phyloP scores from a whole-genome alignment of 2,888 invertebrate genomes.

The Apotomis turbidana region DNA sequence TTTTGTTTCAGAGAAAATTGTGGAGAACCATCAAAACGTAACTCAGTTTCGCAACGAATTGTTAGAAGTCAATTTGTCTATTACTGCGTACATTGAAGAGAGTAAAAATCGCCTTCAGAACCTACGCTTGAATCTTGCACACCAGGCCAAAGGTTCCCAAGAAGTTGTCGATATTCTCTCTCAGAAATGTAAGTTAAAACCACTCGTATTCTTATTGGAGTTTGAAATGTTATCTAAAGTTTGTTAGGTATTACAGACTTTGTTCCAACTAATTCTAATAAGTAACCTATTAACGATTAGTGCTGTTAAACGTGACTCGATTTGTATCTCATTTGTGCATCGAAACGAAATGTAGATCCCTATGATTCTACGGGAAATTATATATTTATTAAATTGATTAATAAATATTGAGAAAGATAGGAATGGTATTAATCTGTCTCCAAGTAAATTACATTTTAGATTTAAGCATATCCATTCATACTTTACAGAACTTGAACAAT shows the following conservation, averaged over 20 bases:
- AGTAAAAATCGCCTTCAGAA: slow-evolving; percentile 66
- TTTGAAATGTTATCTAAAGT: neutral
- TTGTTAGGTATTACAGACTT: neutral
- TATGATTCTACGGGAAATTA: too few species aligned
- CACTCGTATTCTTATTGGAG: neutral
- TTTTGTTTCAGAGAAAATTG: slow-evolving; percentile 74
- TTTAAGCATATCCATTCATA: neutral
- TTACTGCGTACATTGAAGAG: slow-evolving; percentile 74
- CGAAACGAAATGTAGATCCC: too few species aligned
- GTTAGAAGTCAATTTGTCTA: slow-evolving; percentile 75
- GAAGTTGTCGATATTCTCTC: slow-evolving; percentile 71
- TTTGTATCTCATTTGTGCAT: too few species aligned
- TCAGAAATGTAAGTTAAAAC: slow-evolving; percentile 63
- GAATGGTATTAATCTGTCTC: too few species aligned
- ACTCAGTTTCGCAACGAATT: slow-evolving; percentile 69
- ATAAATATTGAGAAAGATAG: too few species aligned
- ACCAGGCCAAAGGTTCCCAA: slow-evolving; percentile 66
- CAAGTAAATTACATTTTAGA: neutral
- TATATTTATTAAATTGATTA: too few species aligned
- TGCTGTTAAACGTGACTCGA: too few species aligned
- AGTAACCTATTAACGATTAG: too few species aligned
- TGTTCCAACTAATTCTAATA: neutral
- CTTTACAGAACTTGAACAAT: slow-evolving; percentile 56
- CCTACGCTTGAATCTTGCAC: slow-evolving; percentile 65
- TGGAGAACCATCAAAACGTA: slow-evolving; percentile 65